A percentile compares a stretch with the other conserved stretches of the same genome.
These are phyloP conservation scores for Penaeus vannamei DNA, from an alignment of 1,140 invertebrate species.

Conservation along the genomic window DNA sequence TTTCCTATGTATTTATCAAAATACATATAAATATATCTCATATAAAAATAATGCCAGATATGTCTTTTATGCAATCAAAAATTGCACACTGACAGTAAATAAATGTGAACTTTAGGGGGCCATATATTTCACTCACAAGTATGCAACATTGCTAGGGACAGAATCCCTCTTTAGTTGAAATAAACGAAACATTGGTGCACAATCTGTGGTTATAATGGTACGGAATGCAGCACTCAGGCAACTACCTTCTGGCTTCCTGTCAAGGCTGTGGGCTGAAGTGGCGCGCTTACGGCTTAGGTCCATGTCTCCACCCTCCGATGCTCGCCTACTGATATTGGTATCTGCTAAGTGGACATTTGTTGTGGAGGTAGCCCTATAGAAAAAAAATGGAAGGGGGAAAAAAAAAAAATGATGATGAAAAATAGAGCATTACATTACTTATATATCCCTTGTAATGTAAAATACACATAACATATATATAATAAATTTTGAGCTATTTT, in stretches of 20 bases:
- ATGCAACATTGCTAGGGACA: no score
- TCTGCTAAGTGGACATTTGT: conserved; percentile 81
- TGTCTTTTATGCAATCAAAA: no score
- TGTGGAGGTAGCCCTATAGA: conserved; percentile 84
- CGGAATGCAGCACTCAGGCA: no score
- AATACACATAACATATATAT: no score
- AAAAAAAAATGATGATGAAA: neutral
- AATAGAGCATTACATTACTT: neutral
- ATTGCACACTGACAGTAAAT: no score
- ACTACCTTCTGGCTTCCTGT: conserved; percentile 80
- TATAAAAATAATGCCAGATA: no score
- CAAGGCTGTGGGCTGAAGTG: conserved; percentile 81
- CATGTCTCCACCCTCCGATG: conserved; percentile 80
- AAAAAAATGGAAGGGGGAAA: neutral
- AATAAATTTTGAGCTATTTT: neutral
- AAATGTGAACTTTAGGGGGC: no score
- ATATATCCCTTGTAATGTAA: neutral
- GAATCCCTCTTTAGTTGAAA: neutral
- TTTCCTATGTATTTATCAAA: no score
- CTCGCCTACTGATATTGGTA: conserved; percentile 82
- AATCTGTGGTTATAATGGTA: no score
- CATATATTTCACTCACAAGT: no score
- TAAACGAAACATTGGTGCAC: neutral
- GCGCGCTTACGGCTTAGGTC: conserved; percentile 87
- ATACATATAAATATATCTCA: no score